These are phyloP conservation scores for Trachelus iudaicus DNA, from an alignment of 2,888 invertebrate species.

Conservation along the genomic window DNA sequence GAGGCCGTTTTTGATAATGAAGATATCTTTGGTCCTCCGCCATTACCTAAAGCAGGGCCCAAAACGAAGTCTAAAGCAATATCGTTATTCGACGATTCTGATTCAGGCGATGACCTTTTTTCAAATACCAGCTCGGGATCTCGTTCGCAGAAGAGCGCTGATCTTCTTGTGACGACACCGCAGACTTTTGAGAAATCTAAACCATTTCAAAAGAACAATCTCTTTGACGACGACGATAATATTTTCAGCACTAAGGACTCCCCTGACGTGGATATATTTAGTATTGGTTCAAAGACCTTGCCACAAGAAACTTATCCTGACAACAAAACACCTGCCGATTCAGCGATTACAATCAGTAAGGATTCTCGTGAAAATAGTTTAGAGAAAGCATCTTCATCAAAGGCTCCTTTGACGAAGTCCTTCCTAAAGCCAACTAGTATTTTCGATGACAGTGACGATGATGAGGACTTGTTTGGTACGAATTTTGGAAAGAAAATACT, in stretches of 20 bases:
- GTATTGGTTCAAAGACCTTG: slow-evolving; percentile 11
- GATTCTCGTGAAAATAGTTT: slow-evolving; percentile 1
- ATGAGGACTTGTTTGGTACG: slow-evolving; percentile 42
- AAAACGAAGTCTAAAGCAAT: slow-evolving; percentile 49
- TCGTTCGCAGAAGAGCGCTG: slow-evolving; percentile 51
- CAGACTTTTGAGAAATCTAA: slow-evolving; percentile 36
- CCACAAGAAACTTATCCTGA: background rate
- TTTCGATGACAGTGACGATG: slow-evolving; percentile 46
- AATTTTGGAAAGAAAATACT: slow-evolving; percentile 16
- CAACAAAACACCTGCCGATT: background rate
- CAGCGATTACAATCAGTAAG: background rate
- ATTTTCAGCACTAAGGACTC: slow-evolving; percentile 42
- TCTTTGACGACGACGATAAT: slow-evolving; percentile 51
- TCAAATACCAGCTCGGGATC: slow-evolving; percentile 53
- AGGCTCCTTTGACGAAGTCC: slow-evolving; percentile 11
- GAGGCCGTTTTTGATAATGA: slow-evolving; percentile 49
- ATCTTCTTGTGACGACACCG: slow-evolving; percentile 34
- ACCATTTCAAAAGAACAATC: slow-evolving; percentile 29
- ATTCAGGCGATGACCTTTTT: slow-evolving; percentile 59
- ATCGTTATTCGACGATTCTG: slow-evolving; percentile 58
- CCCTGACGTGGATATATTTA: slow-evolving; percentile 53
- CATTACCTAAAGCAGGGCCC: slow-evolving; percentile 47
- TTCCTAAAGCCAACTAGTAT: slow-evolving; percentile 33
- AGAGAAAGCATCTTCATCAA: slow-evolving; percentile 5
- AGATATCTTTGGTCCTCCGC: slow-evolving; percentile 57